A percentile compares a stretch with the other conserved stretches of the same genome.
Evolutionary conservation across 2,797 vertebrate genomes (phyloP).

Genomic region (Phalloptychus januarius): DNA sequence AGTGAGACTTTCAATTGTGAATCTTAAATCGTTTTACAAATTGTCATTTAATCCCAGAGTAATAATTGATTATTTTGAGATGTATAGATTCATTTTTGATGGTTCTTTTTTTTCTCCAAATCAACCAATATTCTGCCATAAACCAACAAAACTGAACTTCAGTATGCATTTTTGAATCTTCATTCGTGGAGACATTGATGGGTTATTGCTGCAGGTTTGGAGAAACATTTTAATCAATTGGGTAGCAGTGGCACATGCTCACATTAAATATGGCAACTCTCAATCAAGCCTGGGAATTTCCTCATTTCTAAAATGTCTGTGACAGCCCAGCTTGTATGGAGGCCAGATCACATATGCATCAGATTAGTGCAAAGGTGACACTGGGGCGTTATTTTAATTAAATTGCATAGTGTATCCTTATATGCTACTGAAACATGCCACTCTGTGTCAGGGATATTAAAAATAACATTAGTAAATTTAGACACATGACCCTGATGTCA

Average conservation of each 20-base stretch:
- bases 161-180: not conserved
- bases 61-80: not conserved
- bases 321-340: not conserved
- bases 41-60: not conserved
- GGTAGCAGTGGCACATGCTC: not conserved
- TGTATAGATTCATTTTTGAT: not conserved
- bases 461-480: not conserved
- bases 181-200: not conserved
- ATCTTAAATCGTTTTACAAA: not conserved
- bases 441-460: not conserved
- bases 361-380: not conserved
- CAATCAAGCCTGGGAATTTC: not conserved
- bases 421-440: not conserved
- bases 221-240: not conserved
- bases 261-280: not conserved
- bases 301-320: not conserved
- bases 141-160: not conserved
- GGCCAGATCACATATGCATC: not conserved
- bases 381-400: not conserved
- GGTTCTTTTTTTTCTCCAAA: not conserved
- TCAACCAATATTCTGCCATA: not conserved
- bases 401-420: not conserved
- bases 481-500: not conserved
- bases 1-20: not conserved
- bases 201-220: not conserved